Evolutionary conservation across 2,113 vertebrate genomes (phyloP), one percentile per base, ranked within the genome.

Genomic region (Scomber scombrus): DNA sequence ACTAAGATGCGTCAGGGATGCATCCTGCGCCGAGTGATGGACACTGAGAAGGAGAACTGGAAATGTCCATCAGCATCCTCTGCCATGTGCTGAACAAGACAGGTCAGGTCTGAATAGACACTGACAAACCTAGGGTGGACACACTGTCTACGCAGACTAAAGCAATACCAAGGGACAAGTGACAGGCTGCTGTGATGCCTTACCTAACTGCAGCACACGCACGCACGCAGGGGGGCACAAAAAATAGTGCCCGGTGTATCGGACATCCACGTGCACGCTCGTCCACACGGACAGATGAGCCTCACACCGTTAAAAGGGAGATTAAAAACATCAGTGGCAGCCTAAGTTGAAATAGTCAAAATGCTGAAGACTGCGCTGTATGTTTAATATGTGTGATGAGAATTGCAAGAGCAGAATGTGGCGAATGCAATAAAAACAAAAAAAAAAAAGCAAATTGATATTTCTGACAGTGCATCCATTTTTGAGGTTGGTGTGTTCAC

Each of bases 101-200:
- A 91, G 93, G 92, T 93, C 93, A 87, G 92, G 88, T 93, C 91
- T 90, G 94, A 92, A 90, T 75, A 93, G 94, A 95, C 93, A 84
- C 92, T 95, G 95, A 95, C 94, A 92, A 92, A 94, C 90, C 93
- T 91, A 54, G 91, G 86, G 92, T 93, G 93, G 94, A 95, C 94
- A 91, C 87, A 86, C 93, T 95, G 94, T 95, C 93, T 87, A 86
- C 79, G 63, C 85, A 63, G 79, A 93, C 94, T 90, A 92, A 93
- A 92, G 92, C 91, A 82, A 90, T 80, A 85, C 75, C 84, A 83
- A 75, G 89, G 91, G 90, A 92, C 92, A 90, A 93, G 91, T 95
- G 93, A 95, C 92, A 94, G 92, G 91, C 89, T 85, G 83, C 86
- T 85, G 82, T 81, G 75, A 91, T 87, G 92, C 88, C 86, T 88